Conservation (phyloP, 2,888 invertebrate species). For the Tineola bisselliella region DNA sequence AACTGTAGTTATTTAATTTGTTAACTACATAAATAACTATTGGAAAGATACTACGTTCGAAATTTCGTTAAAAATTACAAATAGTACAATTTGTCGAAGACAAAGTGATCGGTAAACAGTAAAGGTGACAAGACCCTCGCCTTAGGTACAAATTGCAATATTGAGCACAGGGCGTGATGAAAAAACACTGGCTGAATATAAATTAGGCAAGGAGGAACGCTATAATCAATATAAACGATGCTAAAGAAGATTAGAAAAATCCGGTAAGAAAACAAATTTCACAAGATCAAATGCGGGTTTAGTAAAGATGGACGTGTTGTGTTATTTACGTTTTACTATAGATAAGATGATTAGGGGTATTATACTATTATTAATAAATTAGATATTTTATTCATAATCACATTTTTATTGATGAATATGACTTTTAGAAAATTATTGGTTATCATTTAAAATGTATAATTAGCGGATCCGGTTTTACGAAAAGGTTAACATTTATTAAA, state of each 20-base stretch:
- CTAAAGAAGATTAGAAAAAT: conserved; percentile 67
- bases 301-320: background rate
- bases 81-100: background rate
- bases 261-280: conserved; percentile 64
- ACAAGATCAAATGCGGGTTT: conserved; percentile 43
- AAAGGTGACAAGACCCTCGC: conserved; percentile 24
- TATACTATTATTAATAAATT: background rate
- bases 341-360: background rate
- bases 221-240: conserved; percentile 70
- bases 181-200: conserved; percentile 69
- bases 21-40: too few relatives aligned
- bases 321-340: background rate
- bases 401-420: too few relatives aligned
- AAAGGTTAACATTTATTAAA: too few relatives aligned
- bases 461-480: too few relatives aligned
- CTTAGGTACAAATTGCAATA: conserved; percentile 67
- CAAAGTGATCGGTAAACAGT: conserved; percentile 12
- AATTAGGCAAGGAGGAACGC: conserved; percentile 62
- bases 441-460: too few relatives aligned
- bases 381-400: too few relatives aligned
- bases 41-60: too few relatives aligned
- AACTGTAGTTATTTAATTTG: too few relatives aligned
- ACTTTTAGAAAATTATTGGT: too few relatives aligned
- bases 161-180: conserved; percentile 67
- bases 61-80: background rate